Conservation (phyloP, 2,888 invertebrate species). For the Limnephilus lunatus region DNA sequence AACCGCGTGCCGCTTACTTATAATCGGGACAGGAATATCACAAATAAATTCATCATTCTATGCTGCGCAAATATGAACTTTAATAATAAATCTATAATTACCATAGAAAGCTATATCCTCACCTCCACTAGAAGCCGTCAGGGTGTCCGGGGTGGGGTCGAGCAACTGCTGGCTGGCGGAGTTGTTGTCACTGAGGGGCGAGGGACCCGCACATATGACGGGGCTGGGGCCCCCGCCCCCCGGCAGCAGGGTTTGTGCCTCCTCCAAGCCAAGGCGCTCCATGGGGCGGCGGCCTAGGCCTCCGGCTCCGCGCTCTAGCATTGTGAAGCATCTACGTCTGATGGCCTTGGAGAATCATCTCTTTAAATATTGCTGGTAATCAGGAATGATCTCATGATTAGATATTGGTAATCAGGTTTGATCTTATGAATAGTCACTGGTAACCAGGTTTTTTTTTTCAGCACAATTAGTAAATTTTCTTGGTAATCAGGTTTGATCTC, state of each 20-base stretch:
- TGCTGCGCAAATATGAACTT: not conserved
- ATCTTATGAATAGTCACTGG: not conserved
- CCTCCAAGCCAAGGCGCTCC: constrained; percentile 65
- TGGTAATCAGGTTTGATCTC: not conserved
- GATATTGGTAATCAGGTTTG: not conserved
- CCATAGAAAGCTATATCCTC: constrained; percentile 34
- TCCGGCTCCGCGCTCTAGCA: constrained; percentile 65
- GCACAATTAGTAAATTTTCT: not conserved
- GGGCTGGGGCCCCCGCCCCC: constrained; percentile 38
- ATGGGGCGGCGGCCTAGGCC: constrained; percentile 62
- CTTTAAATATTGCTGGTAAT: not conserved
- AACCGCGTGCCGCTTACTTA: no score
- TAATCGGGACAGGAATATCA: no score
- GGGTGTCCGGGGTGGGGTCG: constrained; percentile 65
- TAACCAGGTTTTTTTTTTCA: not conserved
- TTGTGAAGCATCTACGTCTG: constrained; percentile 30
- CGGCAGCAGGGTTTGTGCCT: constrained; percentile 64
- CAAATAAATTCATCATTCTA: not conserved
- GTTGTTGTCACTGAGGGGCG: constrained; percentile 63
- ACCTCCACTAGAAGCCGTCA: constrained; percentile 65
- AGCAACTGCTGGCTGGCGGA: constrained; percentile 62
- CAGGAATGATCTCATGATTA: not conserved
- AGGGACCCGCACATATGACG: constrained; percentile 60
- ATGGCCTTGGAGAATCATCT: not conserved
- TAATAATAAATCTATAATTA: not conserved